These are phyloP conservation scores for Gopherus flavomarginatus DNA, from an alignment of 2,113 vertebrate genomes.

Conservation along the genomic window DNA sequence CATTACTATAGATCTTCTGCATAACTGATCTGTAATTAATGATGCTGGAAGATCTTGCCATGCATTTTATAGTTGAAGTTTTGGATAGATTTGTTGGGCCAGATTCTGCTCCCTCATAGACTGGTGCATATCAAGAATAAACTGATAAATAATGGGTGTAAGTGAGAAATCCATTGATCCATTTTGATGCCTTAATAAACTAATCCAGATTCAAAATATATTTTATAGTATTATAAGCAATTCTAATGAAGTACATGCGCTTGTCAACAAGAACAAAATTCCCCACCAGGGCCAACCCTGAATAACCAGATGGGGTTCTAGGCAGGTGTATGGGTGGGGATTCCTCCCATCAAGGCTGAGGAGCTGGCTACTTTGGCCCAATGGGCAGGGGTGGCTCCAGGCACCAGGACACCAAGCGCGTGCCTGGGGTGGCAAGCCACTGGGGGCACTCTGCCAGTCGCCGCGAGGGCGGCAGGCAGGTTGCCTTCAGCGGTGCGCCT, in stretches of 20 bases:
- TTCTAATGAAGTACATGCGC: background rate
- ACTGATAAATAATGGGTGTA: no score
- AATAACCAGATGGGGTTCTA: background rate
- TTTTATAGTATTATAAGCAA: background rate
- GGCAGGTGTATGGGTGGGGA: background rate
- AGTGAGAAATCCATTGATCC: background rate
- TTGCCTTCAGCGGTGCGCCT: no score
- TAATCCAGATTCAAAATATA: background rate
- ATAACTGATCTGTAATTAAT: background rate
- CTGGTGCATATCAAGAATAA: no score
- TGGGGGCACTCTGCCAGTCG: no score
- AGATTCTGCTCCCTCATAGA: background rate
- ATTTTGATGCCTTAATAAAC: background rate
- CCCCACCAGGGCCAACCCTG: background rate
- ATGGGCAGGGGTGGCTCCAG: background rate
- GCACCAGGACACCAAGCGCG: no score
- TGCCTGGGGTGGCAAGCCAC: no score
- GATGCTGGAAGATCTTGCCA: background rate
- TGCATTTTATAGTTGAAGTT: background rate
- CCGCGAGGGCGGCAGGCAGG: no score
- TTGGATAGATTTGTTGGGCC: background rate
- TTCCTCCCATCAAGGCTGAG: background rate
- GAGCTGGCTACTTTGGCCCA: background rate
- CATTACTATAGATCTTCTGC: background rate
- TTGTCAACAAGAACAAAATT: background rate